A percentile compares a stretch with the other conserved stretches of the same genome.
phyloP scores from a whole-genome alignment of 2,888 invertebrate genomes.

The Parnassius apollo region DNA sequence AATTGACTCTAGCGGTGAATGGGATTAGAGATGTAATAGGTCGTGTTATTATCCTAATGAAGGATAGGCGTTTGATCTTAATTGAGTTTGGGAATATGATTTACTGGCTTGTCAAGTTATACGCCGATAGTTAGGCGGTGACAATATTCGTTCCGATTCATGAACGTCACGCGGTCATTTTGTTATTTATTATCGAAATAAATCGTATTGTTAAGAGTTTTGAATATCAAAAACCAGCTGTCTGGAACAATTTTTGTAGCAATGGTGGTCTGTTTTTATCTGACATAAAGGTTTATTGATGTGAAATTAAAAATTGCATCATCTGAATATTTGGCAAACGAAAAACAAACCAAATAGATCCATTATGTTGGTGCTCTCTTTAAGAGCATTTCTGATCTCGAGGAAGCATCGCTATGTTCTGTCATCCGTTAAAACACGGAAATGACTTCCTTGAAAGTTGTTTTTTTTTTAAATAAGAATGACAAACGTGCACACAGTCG shows the following conservation, averaged over 20 bases:
- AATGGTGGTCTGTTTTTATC: constrained; percentile 4
- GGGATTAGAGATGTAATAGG: constrained; percentile 69
- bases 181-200: constrained; percentile 55
- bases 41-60: constrained; percentile 56
- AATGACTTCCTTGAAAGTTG: too few species aligned
- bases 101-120: constrained; percentile 59
- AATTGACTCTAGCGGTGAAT: constrained; percentile 70
- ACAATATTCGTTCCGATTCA: constrained; percentile 38
- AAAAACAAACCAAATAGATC: too few species aligned
- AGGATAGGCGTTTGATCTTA: constrained; percentile 63
- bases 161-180: constrained; percentile 47
- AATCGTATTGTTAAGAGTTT: constrained; percentile 36
- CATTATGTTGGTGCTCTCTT: too few species aligned
- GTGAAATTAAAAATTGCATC: too few species aligned
- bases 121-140: constrained; percentile 38
- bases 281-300: background rate
- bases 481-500: too few species aligned
- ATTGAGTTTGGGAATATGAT: constrained; percentile 70
- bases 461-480: too few species aligned
- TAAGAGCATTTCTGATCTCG: too few species aligned
- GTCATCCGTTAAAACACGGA: too few species aligned
- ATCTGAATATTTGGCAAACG: too few species aligned
- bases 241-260: background rate
- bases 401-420: too few species aligned
- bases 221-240: constrained; percentile 28